These are phyloP conservation scores for Leptinotarsa juncta DNA, from an alignment of 2,888 invertebrate species.

Conservation along the genomic window DNA sequence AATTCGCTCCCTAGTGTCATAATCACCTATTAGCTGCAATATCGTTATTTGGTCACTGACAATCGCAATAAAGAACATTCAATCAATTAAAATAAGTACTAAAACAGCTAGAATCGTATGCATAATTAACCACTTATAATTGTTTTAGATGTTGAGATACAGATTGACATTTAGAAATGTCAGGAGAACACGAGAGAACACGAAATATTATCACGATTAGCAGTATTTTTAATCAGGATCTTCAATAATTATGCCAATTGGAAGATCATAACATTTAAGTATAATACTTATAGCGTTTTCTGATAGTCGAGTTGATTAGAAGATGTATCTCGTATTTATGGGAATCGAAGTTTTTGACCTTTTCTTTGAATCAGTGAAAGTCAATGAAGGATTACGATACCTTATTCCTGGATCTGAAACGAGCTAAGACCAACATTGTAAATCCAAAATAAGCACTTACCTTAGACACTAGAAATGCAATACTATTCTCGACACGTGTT, in stretches of 20 bases:
- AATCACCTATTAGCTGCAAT: conserved; percentile 1
- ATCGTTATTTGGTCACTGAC: conserved; percentile 16
- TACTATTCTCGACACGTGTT: too few species aligned
- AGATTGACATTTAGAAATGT: conserved; percentile 57
- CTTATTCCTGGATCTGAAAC: too few species aligned
- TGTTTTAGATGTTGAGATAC: conserved; percentile 54
- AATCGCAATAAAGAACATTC: conserved; percentile 37
- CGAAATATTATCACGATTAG: conserved; percentile 56
- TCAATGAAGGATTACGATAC: background rate
- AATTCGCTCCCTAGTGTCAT: background rate
- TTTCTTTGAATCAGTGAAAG: conserved; percentile 5
- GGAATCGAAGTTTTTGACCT: conserved; percentile 12
- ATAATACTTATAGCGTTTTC: conserved; percentile 10
- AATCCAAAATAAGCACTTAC: too few species aligned
- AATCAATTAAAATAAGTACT: conserved; percentile 41
- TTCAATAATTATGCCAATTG: conserved; percentile 50
- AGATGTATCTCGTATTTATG: conserved; percentile 3
- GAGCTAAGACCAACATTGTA: too few species aligned
- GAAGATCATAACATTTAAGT: conserved; percentile 47
- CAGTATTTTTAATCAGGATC: conserved; percentile 36
- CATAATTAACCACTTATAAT: conserved; percentile 56
- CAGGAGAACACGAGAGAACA: conserved; percentile 51
- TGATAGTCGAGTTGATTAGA: conserved; percentile 1
- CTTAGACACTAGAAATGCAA: too few species aligned
- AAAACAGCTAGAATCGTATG: conserved; percentile 41